Evolutionary conservation across 1,140 invertebrate genomes (phyloP), one percentile per base, ranked within the genome.

Genomic region (Drosophila azteca): DNA sequence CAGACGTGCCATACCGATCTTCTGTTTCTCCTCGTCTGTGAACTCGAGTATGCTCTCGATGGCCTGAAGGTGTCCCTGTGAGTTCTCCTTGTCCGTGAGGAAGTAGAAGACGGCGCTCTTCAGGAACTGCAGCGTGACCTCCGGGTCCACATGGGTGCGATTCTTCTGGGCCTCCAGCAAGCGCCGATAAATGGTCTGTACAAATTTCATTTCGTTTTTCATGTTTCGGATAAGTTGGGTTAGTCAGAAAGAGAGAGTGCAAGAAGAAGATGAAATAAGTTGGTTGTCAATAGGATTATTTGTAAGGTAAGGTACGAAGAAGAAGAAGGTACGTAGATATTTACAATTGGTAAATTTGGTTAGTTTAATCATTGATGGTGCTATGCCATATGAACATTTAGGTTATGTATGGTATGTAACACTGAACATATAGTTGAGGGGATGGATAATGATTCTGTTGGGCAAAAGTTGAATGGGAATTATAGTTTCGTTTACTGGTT

Each of bases 51-150:
- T 97, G 91, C 96, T 97, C 91, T 97, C 95, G 73, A 97, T 97
- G 31, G 96, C 96, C 78, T 95, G 95, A 20, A 97, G 92, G 90
- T 97, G 96, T 9, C 95, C 96, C 76, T 95, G 94, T 63, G 95
- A 95, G 88, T 97, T 97, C 80, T 97, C 96, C 74, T 95, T 95
- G 88, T 97, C 96, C 0, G 96, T 97, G 46, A 97, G 93, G 90
- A 97, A 97, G 90, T 97, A 97, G 90, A 97, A 97, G 78, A 97
- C 94, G n/a, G 96, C 96, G 59, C 96, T 97, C 92, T 97, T 97
- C 55, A 97, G 93, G 92, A 97, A 97, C 90, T 97, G 96, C 76
- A 97, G 92, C 6, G 96, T 97, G 65, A 97, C 95, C 92, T 97
- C 96, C 45, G 96, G 95, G 93, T 97, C 96, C 45, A 96, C 94